Conservation (phyloP, 23 tunicate genomes). For the Ciona savignyi region DNA sequence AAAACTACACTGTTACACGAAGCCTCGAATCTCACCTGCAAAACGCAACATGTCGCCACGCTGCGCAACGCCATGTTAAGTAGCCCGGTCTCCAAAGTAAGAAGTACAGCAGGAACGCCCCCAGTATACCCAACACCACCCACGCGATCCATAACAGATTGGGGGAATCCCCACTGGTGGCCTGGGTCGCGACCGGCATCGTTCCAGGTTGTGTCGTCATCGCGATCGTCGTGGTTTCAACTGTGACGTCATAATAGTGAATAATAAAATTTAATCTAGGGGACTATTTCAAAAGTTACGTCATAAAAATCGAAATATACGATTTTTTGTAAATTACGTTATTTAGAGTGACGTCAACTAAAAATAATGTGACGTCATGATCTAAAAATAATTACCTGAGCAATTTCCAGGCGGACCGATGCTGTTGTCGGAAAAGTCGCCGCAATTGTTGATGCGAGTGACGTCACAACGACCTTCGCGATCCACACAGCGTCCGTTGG, state of each 20-base stretch:
- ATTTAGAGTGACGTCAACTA: too few relatives aligned
- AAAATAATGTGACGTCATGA: too few relatives aligned
- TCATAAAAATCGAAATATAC: too few relatives aligned
- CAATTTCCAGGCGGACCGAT: conserved; percentile 79
- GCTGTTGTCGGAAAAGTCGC: conserved; percentile 80
- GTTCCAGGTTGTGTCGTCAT: background rate
- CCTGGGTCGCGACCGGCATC: background rate
- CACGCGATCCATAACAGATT: conserved; percentile 27
- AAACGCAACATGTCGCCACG: conserved; percentile 44
- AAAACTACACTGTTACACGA: too few relatives aligned
- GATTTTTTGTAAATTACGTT: too few relatives aligned
- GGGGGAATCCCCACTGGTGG: background rate
- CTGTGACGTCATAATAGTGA: background rate
- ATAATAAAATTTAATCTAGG: too few relatives aligned
- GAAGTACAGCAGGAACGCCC: conserved; percentile 53
- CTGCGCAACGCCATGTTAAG: conserved; percentile 60
- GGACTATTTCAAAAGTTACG: too few relatives aligned
- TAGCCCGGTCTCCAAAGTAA: conserved; percentile 63
- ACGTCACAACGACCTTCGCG: conserved; percentile 39
- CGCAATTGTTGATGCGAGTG: conserved; percentile 67
- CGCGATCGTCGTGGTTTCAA: conserved; percentile 7
- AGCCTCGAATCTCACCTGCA: too few relatives aligned
- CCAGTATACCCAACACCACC: conserved; percentile 31
- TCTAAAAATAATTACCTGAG: conserved; percentile 33
- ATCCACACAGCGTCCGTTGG: conserved; percentile 69